Evolutionary conservation across 1,140 invertebrate genomes (phyloP), one percentile per base, ranked within the genome.

Genomic region (Drosophila pseudoananassae): DNA sequence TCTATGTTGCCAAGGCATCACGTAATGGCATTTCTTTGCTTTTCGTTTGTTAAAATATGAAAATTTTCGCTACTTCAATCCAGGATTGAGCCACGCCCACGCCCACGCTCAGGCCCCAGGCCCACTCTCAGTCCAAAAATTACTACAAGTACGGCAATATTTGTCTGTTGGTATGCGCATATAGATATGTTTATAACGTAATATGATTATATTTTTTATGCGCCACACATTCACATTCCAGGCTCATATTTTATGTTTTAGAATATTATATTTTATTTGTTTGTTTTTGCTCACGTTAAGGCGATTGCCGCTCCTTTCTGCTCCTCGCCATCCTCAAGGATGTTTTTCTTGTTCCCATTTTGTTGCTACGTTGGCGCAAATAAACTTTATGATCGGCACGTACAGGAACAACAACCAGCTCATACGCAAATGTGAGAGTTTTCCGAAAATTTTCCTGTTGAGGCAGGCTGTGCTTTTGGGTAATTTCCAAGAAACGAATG

Each of bases 231-330:
- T 75, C 59, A 77, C 59, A 81, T 82, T 51, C 47, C 54, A 38
- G 52, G 59, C 65, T 52, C 70, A 57, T 72, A 82, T 78, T 78
- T 82, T 78, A 82, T 83, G 58, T 72, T 87, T 82, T 88, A 61
- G 78, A 85, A 87, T 87, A 87, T 87, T 75, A 82, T 87, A 75
- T 87, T 83, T 88, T 87, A 88, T 88, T 83, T 87, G 75, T 78
- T 88, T 87, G 74, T 69, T 82, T 76, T 54, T 38, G 40, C 27
- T 45, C 54, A 76, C 63, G 43, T 64, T 53, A 46, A 61, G 23
- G 54, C 68, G 50, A 64, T 71, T 78, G 40, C 52, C 29, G 31
- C 20, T 20, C 20, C 20, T 20, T 20, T 20, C 31, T 50, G 17
- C 45, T 52, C 14, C 43, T 20, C 36, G 9, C 23, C 52, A 15